Evolutionary conservation across 2,888 invertebrate genomes (phyloP), one percentile per base, ranked within the genome.

Genomic region (Cheilosia urbana): DNA sequence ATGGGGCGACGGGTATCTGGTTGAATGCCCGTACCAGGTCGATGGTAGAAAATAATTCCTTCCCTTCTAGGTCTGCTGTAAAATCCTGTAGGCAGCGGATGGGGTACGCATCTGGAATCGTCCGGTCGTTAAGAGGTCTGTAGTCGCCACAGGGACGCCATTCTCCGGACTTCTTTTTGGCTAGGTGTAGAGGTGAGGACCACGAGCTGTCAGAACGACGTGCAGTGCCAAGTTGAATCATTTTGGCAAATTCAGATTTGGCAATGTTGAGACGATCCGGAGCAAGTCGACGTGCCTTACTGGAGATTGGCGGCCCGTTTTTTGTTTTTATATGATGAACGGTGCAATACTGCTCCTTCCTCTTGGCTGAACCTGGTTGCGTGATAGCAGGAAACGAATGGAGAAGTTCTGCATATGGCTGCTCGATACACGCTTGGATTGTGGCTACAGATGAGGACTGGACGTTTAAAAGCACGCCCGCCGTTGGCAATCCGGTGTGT

Each of bases 51-150:
- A 88, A 87, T 17, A 87, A 62, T 4, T 57, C 37, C 40, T 82
- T 87, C 21, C 87, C 80, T 30, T 84, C 13, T 9, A 88, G 51
- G 21, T 72, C 68, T 17, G 79, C 66, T 2, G 80, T 27, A 27
- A 88, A 87, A 47, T 88, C 87, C 21, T 87, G 40, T 17, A 80
- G 71, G 45, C 69, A 88, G 1, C 89, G 88, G 2, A 90, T 77
- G 30, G 91, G 90, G 60, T 91, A 90, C 0, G 89, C 63, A 82
- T 92, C 91, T 0, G 90, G 90, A 1, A 89, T 66, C 0, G 91
- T 92, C 0, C 63, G 57, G 0, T 83, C 73, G 47, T 82, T 87
- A 2, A 83, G 68, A 7, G 37, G 57, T 17, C 87, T 57, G 40
- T 71, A 83, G 49, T 79, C 79, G n/a, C 80, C 83, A 27, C 69